A percentile compares a stretch with the other conserved stretches of the same genome.
These are phyloP conservation scores for honey bee (Apis mellifera) DNA, from an alignment of 1,140 invertebrate genomes.

Conservation along the genomic window DNA sequence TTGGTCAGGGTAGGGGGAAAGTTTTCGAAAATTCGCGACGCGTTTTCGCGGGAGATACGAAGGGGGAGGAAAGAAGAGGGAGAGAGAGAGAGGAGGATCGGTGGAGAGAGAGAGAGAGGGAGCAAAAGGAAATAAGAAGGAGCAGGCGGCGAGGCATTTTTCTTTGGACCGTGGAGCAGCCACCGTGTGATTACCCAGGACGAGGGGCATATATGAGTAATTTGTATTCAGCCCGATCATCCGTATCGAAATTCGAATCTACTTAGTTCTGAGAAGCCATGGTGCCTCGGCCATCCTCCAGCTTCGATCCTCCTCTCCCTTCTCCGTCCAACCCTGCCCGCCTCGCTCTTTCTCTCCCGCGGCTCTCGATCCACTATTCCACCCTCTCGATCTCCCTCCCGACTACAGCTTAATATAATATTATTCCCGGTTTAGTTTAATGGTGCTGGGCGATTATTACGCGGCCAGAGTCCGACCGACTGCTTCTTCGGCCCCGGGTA, in stretches of 20 bases:
- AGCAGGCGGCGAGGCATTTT: constrained; percentile 70
- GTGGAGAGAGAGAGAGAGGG: constrained; percentile 38
- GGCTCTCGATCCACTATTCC: constrained; percentile 61
- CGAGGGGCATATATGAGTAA: constrained; percentile 81
- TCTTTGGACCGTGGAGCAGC: constrained; percentile 77
- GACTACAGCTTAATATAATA: constrained; percentile 80
- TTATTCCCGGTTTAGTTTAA: constrained; percentile 82
- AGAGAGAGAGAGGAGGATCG: constrained; percentile 4
- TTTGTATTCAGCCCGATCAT: constrained; percentile 83
- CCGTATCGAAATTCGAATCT: constrained; percentile 83
- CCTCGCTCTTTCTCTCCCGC: constrained; percentile 52
- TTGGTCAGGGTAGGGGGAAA: not conserved
- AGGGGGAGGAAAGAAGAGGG: not conserved
- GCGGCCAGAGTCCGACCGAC: constrained; percentile 69
- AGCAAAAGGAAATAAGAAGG: constrained; percentile 62
- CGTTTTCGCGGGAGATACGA: constrained; percentile 16
- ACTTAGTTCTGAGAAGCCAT: constrained; percentile 81
- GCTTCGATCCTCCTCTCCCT: constrained; percentile 58
- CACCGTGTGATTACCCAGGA: constrained; percentile 80
- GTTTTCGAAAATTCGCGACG: constrained; percentile 32
- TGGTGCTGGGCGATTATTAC: constrained; percentile 81
- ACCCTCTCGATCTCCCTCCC: constrained; percentile 61
- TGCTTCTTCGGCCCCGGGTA: constrained; percentile 67
- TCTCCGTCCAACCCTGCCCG: constrained; percentile 23
- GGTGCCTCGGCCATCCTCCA: constrained; percentile 61